Percentiles rank a stretch among this genome's conserved stretches.
Conservation (phyloP, 2,113 vertebrate species). For the Amphiprion ocellaris region DNA sequence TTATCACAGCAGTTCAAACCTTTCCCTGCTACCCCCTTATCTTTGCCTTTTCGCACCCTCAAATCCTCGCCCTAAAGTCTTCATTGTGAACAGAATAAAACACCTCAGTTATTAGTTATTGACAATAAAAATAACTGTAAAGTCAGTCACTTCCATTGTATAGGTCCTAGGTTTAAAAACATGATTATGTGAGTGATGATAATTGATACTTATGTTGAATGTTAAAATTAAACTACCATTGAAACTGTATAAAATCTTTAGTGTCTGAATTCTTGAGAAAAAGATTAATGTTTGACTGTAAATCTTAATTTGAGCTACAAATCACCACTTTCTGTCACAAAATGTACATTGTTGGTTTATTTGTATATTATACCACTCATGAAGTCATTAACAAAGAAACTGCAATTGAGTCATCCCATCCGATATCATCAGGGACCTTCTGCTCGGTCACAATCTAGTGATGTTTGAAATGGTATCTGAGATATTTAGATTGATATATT, state of each 20-base stretch:
- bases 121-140: constrained; percentile 48
- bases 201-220: constrained; percentile 83
- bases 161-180: constrained; percentile 63
- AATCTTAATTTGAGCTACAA: background rate
- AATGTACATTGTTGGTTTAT: no score
- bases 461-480: no score
- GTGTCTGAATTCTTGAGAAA: constrained; percentile 43
- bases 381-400: no score
- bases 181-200: constrained; percentile 78
- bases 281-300: background rate
- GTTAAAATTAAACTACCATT: constrained; percentile 85
- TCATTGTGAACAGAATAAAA: constrained; percentile 61
- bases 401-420: no score
- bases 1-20: background rate
- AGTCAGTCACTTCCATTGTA: constrained; percentile 50
- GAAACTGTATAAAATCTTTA: constrained; percentile 61
- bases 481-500: no score
- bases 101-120: constrained; percentile 53
- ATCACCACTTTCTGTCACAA: no score
- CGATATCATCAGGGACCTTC: no score
- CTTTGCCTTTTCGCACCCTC: background rate
- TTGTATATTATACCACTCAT: no score
- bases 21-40: background rate
- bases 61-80: background rate
- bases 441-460: no score